These are phyloP conservation scores for Megamerina dolium DNA, from an alignment of 2,888 invertebrate genomes.

Conservation along the genomic window DNA sequence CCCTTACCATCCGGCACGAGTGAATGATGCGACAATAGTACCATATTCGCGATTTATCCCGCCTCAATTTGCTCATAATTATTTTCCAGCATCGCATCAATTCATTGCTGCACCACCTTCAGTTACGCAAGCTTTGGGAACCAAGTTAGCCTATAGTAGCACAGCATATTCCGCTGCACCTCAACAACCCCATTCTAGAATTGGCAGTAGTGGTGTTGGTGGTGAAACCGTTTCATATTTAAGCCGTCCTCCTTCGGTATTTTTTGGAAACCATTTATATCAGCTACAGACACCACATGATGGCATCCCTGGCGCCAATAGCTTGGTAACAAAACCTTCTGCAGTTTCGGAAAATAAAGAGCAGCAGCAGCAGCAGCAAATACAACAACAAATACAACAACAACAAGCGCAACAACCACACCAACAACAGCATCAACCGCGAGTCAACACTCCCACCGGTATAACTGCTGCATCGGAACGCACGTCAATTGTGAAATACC, in stretches of 20 bases:
- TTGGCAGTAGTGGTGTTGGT: no score
- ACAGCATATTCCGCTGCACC: slow-evolving; percentile 9
- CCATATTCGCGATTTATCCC: slow-evolving; percentile 9
- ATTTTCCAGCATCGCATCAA: slow-evolving; percentile 1
- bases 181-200: no score
- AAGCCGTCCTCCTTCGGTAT: slow-evolving; percentile 37
- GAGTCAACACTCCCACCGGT: slow-evolving; percentile 3
- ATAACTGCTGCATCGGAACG: slow-evolving; percentile 9
- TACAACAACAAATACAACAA: slow-evolving; percentile 11
- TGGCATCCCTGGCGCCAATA: no score
- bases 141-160: slow-evolving; percentile 1
- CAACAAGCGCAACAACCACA: slow-evolving; percentile 14
- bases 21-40: no score
- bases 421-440: slow-evolving; percentile 20
- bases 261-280: slow-evolving; percentile 42
- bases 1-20: no score
- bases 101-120: no score
- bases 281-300: slow-evolving; percentile 30
- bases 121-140: slow-evolving; percentile 2
- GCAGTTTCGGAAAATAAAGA: slow-evolving; percentile 18
- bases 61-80: slow-evolving; percentile 1
- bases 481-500: slow-evolving; percentile 37
- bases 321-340: slow-evolving; percentile 5
- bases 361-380: slow-evolving; percentile 23
- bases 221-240: no score